Base-by-base conservation (phyloP, 2,888 invertebrate species). In the Aleiodes alternator region DNA sequence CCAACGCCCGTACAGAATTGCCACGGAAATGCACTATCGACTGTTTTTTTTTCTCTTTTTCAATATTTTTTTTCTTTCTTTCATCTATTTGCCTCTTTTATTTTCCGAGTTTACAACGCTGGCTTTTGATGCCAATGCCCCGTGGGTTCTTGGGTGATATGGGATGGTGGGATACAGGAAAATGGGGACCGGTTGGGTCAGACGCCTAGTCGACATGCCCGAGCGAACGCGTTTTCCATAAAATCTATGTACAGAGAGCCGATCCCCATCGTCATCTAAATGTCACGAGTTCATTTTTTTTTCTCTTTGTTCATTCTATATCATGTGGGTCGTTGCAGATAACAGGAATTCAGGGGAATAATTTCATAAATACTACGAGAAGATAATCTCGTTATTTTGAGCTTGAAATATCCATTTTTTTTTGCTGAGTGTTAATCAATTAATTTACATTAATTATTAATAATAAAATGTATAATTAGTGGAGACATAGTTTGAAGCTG, bases 21-120 rank as follows among this genome's bases (percentile, higher is more conserved):
- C 31, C 43, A 48, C 70, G 64, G 70, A 75, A 75, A 70, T 75
- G 55, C 7, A 7, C 69, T n/a, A 69, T 73, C 51, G 53, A 73
- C 80, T 82, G 79, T 81, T 81, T 80, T 80, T 79, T 82, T 82
- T 82, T 84, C n/a, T 84, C 82, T 82, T 82, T n/a, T 56, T 75
- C 75, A 73, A 73, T 71, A 73, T 48, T 55, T 61, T 14, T 55
- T 71, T 59, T 55, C 55, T 23, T 23, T 71, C 53, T 61, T 29
- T 12, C 43, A 12, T 34, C 68, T 66, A 29, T 48, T 68, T 53
- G 34, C 34, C 12, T n/a, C 12, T 66, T 72, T 55, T 38, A 38
- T 34, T 43, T 55, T 43, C 31, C 51, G 34, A 34, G 5, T 51
- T 55, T 66, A 34, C 34, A 23, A 55, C 12, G 16, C 43, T 55